Base-by-base conservation (phyloP, 2,797 vertebrate species). In the Anguilla obscura region DNA sequence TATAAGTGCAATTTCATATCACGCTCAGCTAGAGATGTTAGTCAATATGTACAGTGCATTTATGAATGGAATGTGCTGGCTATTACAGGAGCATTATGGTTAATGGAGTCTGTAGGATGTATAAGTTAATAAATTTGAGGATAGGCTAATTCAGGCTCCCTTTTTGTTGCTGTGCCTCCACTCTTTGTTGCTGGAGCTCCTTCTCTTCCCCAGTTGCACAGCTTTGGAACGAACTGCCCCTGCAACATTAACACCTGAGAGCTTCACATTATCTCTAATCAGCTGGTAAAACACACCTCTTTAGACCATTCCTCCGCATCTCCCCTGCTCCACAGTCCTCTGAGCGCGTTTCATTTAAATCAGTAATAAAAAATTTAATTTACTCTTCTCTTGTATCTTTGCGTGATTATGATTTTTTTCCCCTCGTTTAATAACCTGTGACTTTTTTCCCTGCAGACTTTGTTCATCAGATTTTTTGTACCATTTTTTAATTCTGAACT, bases 381-480 rank as follows among this genome's bases (percentile, higher is more conserved):
- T 80, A 48, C 7, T 50, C 40, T 80, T 45, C 45, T 4, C 76
- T 36, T 76, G 14, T 40, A 76, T 76, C 74, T 76, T 76, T 40
- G 0, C 24, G 5, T 76, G 27, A 76, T 76, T 36, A 76, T 40
- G 12, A 18, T 33, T 50, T 80, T 80, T 14, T 79, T 10, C 50
- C 50, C 50, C 9, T 80, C 30, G 45, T 80, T 50, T 50, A 45
- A 80, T 80, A 80, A 50, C 76, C 36, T 50, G 16, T 48, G 21
- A 79, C 40, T 79, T 80, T 48, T 80, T 80, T n/a, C 36, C 76
- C 76, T 48, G 40, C 40, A 50, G 76, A 80, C 45, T 9, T 80
- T 80, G 16, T 33, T 80, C 76, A 48, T 80, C 4, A 36, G 36
- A 36, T 12, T 40, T 18, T 80, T 80, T 48, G 6, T 80, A 48